Evolutionary conservation across 2,113 vertebrate species (phyloP), one percentile per base, ranked within the genome.

Genomic region (Anguilla rostrata): DNA sequence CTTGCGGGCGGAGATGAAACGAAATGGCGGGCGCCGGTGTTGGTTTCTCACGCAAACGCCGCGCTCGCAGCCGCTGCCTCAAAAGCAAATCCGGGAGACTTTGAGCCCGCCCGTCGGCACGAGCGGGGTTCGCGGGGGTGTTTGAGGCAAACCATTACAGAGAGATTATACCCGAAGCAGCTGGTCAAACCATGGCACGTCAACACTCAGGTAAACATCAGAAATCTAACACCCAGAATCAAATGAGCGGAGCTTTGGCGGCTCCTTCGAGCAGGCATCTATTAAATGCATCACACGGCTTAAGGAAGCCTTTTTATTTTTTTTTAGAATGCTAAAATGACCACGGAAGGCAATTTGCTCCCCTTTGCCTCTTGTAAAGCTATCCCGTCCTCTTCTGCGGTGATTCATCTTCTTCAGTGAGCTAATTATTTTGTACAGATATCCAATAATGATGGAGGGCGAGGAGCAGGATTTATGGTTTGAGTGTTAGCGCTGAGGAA

Each of bases 341-440:
- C 90, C 85, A 86, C 41, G 86, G 91, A 94, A 94, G 94, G 94
- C 93, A 94, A 95, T 95, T 94, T 93, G 94, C 93, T 94, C 93
- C 92, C 93, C 93, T 94, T 93, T 92, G 93, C 93, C 94, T 96
- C 95, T 95, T 96, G 94, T 95, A 95, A 96, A 95, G 93, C 95
- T 94, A 94, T 95, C 95, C 94, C 89, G 91, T 94, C 94, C 94
- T 93, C 94, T 95, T 90, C 89, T 87, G 90, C 91, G 87, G 90
- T 92, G 92, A 96, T 94, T 94, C 92, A 96, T 96, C 95, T 95
- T 94, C 91, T 92, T 92, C 93, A 89, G 93, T 90, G 92, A 95
- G 95, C 95, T 95, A 95, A 96, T 96, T 94, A 95, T 96, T 96
- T 95, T 93, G 93, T 94, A 95, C 95, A 96, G 95, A 96, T 96